A percentile compares a stretch with the other conserved stretches of the same genome.
phyloP scores from a whole-genome alignment of 2,113 vertebrate genomes.

The Balaeniceps rex region DNA sequence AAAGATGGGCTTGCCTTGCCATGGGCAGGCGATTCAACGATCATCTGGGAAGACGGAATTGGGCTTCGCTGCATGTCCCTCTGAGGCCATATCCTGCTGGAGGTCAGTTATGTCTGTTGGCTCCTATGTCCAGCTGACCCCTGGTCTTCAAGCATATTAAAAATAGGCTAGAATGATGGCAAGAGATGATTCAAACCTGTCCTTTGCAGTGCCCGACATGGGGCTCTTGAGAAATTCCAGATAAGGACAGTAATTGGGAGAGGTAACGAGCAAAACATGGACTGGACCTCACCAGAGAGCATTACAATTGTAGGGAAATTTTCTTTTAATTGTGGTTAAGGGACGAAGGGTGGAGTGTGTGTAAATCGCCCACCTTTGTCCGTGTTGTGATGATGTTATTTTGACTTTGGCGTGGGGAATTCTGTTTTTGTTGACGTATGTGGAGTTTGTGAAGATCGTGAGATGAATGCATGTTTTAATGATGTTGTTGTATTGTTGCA shows the following conservation, averaged over 20 bases:
- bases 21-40: not conserved
- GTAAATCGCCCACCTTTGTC: not conserved
- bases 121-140: not conserved
- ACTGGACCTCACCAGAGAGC: not conserved
- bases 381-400: not conserved
- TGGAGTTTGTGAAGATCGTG: not conserved
- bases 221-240: not conserved
- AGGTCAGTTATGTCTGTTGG: not conserved
- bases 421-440: not conserved
- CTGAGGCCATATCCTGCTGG: not conserved
- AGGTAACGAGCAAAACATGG: not conserved
- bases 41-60: not conserved
- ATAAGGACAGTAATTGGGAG: not conserved
- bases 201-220: fast-evolving
- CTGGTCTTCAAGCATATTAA: not conserved
- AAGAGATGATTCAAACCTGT: not conserved
- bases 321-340: not conserved
- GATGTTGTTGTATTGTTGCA: not conserved
- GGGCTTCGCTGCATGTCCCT: not conserved
- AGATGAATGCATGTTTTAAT: not conserved
- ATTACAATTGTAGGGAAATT: not conserved
- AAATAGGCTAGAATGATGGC: not conserved
- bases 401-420: not conserved
- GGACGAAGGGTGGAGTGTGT: not conserved
- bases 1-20: not conserved